A percentile compares a stretch with the other conserved stretches of the same genome.
Evolutionary conservation across 1,140 invertebrate genomes (phyloP).

Genomic region (Zaprionus ornatus): DNA sequence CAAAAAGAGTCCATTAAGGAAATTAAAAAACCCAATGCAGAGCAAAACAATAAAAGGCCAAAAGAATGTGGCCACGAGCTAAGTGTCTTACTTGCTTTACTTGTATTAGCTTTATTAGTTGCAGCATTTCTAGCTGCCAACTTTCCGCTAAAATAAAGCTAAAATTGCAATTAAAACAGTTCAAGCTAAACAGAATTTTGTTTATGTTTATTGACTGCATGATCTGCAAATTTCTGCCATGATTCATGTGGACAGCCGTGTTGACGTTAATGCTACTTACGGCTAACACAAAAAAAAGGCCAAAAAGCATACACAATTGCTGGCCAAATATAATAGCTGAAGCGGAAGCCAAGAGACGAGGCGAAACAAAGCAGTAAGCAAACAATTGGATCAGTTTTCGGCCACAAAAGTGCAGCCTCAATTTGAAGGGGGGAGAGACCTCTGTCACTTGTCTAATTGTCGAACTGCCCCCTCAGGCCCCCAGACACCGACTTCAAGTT

Average conservation of each 20-base stretch:
- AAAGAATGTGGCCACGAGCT: constrained; percentile 32
- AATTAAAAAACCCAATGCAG: constrained; percentile 62
- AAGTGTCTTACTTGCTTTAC: not conserved
- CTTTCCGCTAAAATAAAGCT: not conserved
- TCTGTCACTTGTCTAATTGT: constrained; percentile 22
- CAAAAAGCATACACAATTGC: constrained; percentile 10
- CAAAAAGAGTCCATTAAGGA: constrained; percentile 64
- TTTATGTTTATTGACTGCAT: not conserved
- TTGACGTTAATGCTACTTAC: constrained; percentile 28
- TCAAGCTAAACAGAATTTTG: not conserved
- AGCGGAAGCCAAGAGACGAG: constrained; percentile 41
- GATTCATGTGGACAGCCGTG: not conserved
- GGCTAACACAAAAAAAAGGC: constrained; percentile 11
- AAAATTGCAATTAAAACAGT: not conserved
- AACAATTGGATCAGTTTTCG: constrained; percentile 24
- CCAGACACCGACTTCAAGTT: not conserved
- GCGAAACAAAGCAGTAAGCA: constrained; percentile 22
- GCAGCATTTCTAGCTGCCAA: not conserved
- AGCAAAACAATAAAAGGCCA: constrained; percentile 34
- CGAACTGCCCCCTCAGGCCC: not conserved
- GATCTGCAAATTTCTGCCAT: not conserved
- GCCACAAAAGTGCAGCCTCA: constrained; percentile 17
- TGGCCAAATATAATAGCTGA: constrained; percentile 25
- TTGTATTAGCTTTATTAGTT: not conserved
- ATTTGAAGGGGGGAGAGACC: not conserved